Conservation (phyloP, 2,797 vertebrate genomes). For the Lithobates pipiens region DNA sequence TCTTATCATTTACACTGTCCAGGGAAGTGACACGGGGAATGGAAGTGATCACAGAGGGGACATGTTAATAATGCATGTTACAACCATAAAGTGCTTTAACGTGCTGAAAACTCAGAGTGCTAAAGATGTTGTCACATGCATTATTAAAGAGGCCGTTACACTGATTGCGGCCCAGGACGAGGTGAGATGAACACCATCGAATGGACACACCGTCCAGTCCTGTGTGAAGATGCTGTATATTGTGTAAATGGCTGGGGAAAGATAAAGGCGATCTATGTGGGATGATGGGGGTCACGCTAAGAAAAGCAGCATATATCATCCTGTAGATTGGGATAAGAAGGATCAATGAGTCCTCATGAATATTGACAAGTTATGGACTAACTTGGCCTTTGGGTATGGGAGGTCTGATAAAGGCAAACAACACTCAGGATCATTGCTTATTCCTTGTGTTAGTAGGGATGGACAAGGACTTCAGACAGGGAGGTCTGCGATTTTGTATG, state of each 20-base stretch:
- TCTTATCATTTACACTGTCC: slow-evolving; percentile 4
- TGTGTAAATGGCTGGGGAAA: slow-evolving; percentile 1
- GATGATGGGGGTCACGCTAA: background rate
- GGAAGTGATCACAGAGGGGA: slow-evolving; percentile 20
- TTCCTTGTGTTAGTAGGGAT: too few relatives aligned
- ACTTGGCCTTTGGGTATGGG: too few relatives aligned
- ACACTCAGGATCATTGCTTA: too few relatives aligned
- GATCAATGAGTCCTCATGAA: slow-evolving; percentile 11
- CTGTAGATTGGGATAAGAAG: slow-evolving; percentile 14
- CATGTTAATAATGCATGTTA: slow-evolving; percentile 40
- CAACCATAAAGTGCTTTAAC: slow-evolving; percentile 38
- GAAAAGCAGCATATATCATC: background rate
- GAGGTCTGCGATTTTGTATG: too few relatives aligned
- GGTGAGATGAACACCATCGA: background rate
- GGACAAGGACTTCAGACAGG: too few relatives aligned
- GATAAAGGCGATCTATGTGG: slow-evolving; percentile 15
- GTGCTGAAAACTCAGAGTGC: slow-evolving; percentile 31
- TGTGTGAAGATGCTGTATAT: background rate
- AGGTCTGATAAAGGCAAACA: too few relatives aligned
- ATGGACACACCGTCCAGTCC: background rate
- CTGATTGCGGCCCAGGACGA: background rate
- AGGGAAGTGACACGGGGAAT: background rate
- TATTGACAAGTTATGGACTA: background rate
- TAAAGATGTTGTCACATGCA: slow-evolving; percentile 50
- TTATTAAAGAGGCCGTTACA: slow-evolving; percentile 37